These are phyloP conservation scores for Daktulosphaira vitifoliae DNA, from an alignment of 1,140 invertebrate species.

Conservation along the genomic window DNA sequence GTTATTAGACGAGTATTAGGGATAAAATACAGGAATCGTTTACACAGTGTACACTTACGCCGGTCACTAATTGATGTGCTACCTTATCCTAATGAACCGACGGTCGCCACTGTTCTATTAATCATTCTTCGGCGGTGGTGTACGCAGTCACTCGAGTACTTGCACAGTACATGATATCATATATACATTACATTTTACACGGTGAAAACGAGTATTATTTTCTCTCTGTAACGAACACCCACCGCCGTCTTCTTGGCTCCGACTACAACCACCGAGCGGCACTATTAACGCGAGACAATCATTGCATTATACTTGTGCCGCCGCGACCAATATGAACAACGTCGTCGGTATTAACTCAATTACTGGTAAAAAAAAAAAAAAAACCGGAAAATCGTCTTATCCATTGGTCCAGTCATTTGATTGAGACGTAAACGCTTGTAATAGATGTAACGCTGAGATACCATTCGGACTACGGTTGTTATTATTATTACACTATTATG, in stretches of 20 bases:
- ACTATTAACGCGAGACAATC: not conserved
- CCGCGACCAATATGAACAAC: too few species aligned
- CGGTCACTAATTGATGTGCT: slow-evolving; percentile 16
- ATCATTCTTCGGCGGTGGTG: too few species aligned
- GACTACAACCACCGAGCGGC: not conserved
- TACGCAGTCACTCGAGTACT: too few species aligned
- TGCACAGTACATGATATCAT: too few species aligned
- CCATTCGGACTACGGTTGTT: too few species aligned
- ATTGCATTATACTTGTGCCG: not conserved
- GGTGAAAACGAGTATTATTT: slow-evolving; percentile 7
- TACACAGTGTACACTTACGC: not conserved
- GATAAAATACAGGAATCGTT: slow-evolving; percentile 1
- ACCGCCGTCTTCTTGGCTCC: not conserved
- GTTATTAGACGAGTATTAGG: too few species aligned
- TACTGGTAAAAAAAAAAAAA: slow-evolving; percentile 1
- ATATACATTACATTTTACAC: not conserved
- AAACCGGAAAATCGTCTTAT: too few species aligned
- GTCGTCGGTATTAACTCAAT: slow-evolving; percentile 5
- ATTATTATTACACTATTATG: too few species aligned
- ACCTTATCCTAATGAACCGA: slow-evolving; percentile 23
- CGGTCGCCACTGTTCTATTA: not conserved
- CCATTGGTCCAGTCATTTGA: not conserved
- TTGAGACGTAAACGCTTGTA: slow-evolving; percentile 28
- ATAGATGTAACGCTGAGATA: not conserved
- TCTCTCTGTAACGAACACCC: slow-evolving; percentile 18